Base-by-base conservation (phyloP, 2,797 vertebrate species). In the Mastacembelus armatus region DNA sequence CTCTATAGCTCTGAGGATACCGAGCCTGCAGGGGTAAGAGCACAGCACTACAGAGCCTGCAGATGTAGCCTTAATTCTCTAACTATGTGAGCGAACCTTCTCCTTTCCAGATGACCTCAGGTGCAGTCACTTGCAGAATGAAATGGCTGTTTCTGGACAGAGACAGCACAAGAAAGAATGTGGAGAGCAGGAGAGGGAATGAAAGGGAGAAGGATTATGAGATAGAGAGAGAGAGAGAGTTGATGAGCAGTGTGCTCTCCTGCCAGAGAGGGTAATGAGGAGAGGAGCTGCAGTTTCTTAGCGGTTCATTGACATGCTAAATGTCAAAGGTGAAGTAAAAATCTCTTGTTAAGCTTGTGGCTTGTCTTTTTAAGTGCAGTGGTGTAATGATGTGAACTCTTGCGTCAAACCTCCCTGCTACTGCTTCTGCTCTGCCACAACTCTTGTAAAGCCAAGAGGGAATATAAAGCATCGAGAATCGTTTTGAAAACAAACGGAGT, bases 51-150 rank as follows among this genome's bases (percentile, higher is more conserved):
- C 83, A 50, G 43, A 70, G 63, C 81, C 64, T 76, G 69, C 69
- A 77, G 77, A 71, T 11, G 27, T 29, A 77, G 71, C 54, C 21
- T 52, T 43, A 56, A 52, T 55, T 54, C 35, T 60, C 32, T 38
- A 22, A 47, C 45, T 80, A 50, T 19, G 40, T 51, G 78, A 77
- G 63, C 79, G 74, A 66, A 75, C 62, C 83, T 44, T 66, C 71
- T 71, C 48, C 82, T 89, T 91, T 91, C 82, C 81, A 90, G 81
- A 84, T 88, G 83, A 92, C 85, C 92, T 91, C 86, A 85, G 88
- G 83, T 89, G 85, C 89, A 91, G 74, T 88, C 80, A 85, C 89
- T 92, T 86, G 85, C 87, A 74, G 85, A 81, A 62, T 81, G 74
- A 79, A 90, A 86, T 70, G 74, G 71, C 64, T 74, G 77, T 79